Conservation (phyloP, 2,797 vertebrate species). For the Thunnus albacares region DNA sequence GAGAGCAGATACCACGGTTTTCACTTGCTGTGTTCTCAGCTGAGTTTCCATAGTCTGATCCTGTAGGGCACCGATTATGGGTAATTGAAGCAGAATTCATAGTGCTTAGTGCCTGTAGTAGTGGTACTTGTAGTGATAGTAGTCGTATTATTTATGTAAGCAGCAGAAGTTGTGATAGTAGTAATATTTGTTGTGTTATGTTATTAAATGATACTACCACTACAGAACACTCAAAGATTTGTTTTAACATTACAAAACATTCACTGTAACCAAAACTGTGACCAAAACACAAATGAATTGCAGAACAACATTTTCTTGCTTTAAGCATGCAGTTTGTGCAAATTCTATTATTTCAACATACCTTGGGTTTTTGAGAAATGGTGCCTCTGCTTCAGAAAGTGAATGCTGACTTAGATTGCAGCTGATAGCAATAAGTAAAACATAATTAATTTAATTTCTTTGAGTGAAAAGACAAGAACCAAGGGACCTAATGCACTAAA, state of each 20-base stretch:
- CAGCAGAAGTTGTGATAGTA: background rate
- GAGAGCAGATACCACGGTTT: conserved; percentile 66
- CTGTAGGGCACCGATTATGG: background rate
- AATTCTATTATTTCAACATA: conserved; percentile 8
- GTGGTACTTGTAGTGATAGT: background rate
- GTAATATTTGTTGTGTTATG: background rate
- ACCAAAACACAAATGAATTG: background rate
- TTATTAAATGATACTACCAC: background rate
- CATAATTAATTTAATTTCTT: background rate
- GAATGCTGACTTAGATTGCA: background rate
- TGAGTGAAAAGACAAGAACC: background rate
- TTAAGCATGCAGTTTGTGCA: background rate
- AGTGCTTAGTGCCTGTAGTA: background rate
- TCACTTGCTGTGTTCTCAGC: conserved; percentile 34
- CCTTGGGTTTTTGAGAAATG: conserved; percentile 21
- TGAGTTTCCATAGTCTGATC: conserved; percentile 33
- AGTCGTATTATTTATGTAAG: background rate
- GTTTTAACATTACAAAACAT: no score
- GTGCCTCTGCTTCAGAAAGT: background rate
- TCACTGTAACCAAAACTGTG: background rate
- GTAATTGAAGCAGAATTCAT: background rate
- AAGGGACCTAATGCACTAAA: background rate
- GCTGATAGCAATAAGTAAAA: background rate
- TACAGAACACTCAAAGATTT: background rate
- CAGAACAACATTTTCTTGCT: background rate